Evolutionary conservation across 2,113 vertebrate species (phyloP).

Genomic region (Solea solea): DNA sequence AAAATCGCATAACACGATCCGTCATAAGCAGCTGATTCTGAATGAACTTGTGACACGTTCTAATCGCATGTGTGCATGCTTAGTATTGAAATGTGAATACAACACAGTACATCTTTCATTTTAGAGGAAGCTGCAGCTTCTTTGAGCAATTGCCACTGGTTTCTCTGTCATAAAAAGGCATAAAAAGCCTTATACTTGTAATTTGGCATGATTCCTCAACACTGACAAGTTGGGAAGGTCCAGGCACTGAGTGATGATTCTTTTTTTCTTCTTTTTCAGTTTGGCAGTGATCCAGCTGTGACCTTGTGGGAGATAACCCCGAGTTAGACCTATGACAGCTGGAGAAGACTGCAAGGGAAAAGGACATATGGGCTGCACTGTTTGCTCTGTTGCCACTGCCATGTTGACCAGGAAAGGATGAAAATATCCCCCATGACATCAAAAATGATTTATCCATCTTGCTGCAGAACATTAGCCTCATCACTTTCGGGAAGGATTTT

Average conservation of each 20-base stretch:
- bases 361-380: slow-evolving; percentile 22
- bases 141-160: too few species aligned
- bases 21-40: too few species aligned
- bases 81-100: too few species aligned
- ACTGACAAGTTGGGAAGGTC: background rate
- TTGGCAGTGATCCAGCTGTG: slow-evolving; percentile 36
- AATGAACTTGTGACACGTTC: too few species aligned
- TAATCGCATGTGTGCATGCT: too few species aligned
- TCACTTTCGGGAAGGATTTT: background rate
- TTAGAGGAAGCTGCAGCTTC: too few species aligned
- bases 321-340: background rate
- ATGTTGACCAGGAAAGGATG: background rate
- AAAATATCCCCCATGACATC: slow-evolving; percentile 4
- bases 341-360: slow-evolving; percentile 25
- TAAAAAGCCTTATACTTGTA: too few species aligned
- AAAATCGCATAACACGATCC: too few species aligned
- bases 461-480: background rate
- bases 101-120: too few species aligned
- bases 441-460: background rate
- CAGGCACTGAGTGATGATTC: background rate
- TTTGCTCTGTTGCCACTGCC: background rate
- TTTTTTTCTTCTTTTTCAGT: background rate
- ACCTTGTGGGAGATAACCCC: slow-evolving; percentile 14
- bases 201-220: background rate
- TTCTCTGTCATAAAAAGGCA: too few species aligned